Evolutionary conservation across 2,797 vertebrate species (phyloP).

Genomic region (Xiphorhynchus erythropygius): DNA sequence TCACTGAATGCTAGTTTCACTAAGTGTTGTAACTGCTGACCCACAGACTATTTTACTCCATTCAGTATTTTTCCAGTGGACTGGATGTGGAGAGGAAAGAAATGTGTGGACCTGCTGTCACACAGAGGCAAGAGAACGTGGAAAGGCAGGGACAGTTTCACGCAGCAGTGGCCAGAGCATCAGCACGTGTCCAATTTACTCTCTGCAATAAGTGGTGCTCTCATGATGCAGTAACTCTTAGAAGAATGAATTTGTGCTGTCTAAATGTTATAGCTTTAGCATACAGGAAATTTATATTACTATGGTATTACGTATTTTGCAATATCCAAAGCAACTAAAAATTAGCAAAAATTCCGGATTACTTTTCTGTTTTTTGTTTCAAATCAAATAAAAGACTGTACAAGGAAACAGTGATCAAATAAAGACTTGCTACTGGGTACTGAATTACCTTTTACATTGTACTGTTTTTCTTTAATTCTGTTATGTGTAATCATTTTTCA

Average conservation of each 20-base stretch:
- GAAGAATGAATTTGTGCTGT: not conserved
- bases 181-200: not conserved
- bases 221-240: not conserved
- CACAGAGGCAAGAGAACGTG: not conserved
- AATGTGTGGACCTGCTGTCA: not conserved
- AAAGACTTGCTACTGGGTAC: conserved; percentile 33
- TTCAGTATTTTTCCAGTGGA: not conserved
- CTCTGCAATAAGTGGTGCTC: not conserved
- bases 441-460: conserved; percentile 8
- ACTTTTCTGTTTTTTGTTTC: conserved; percentile 23
- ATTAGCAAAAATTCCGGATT: not conserved
- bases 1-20: not conserved
- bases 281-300: not conserved
- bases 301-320: not conserved
- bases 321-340: not conserved
- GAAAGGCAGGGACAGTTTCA: not conserved
- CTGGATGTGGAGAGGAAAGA: not conserved
- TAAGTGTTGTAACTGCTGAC: not conserved
- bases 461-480: conserved; percentile 25
- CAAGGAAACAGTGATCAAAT: conserved; percentile 5
- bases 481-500: not conserved
- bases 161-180: not conserved
- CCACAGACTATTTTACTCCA: not conserved
- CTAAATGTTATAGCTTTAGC: not conserved
- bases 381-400: conserved; percentile 14